Percentiles rank a stretch among this genome's conserved stretches.
Conservation (phyloP, 2,113 vertebrate species). For the Ailurus styani region DNA sequence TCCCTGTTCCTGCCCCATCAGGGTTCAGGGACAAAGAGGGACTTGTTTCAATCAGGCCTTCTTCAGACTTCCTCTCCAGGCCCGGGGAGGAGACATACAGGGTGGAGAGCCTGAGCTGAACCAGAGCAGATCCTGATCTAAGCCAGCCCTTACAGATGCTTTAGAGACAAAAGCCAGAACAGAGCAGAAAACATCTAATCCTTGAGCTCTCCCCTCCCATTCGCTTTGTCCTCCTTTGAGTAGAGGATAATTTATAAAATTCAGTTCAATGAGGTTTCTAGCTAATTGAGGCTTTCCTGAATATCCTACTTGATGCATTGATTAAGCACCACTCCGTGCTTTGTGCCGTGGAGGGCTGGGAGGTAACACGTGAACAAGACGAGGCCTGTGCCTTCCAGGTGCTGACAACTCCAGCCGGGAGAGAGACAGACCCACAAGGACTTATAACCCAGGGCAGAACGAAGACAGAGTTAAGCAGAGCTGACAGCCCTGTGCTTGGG, state of each 20-base stretch:
- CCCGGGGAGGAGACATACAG: rapidly evolving
- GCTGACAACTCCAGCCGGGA: not conserved
- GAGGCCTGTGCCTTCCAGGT: not conserved
- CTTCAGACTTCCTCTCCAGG: not conserved
- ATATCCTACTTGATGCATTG: not conserved
- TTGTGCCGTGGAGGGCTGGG: not conserved
- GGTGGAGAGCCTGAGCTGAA: not conserved
- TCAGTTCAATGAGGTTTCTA: not conserved
- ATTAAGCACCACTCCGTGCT: not conserved
- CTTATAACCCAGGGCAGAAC: not conserved
- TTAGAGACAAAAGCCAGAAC: not conserved
- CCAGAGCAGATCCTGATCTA: not conserved
- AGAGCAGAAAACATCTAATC: not conserved
- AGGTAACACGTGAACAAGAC: not conserved
- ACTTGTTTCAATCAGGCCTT: not conserved
- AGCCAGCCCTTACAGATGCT: not conserved
- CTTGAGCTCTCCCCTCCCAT: not conserved
- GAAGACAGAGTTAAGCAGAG: not conserved
- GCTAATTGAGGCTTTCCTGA: not conserved
- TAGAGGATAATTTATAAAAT: not conserved
- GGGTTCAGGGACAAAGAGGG: not conserved
- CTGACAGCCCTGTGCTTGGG: constrained; percentile 14
- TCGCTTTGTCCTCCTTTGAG: not conserved
- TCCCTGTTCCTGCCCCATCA: not conserved
- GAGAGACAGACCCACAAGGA: not conserved